These are phyloP conservation scores for Drosophila subobscura DNA, from an alignment of 1,140 invertebrate genomes.

Conservation along the genomic window DNA sequence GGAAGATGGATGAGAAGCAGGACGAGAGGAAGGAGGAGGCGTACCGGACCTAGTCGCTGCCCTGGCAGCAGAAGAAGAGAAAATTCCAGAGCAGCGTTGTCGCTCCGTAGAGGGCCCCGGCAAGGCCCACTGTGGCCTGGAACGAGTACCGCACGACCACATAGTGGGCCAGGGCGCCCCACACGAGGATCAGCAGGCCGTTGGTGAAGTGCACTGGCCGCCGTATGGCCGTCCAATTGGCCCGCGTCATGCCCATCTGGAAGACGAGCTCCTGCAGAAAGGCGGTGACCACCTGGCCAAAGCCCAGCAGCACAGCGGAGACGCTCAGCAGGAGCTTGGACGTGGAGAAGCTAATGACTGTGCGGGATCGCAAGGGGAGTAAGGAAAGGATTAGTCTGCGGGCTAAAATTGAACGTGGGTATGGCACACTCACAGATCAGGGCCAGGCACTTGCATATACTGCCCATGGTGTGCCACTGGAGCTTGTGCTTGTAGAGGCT, in stretches of 20 bases:
- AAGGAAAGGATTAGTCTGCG: background rate
- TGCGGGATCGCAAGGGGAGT: background rate
- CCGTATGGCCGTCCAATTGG: slow-evolving; percentile 77
- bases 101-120: slow-evolving; percentile 62
- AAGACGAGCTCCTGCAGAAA: slow-evolving; percentile 79
- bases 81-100: slow-evolving; percentile 76
- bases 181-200: slow-evolving; percentile 73
- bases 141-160: slow-evolving; percentile 76
- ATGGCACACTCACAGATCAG: slow-evolving; percentile 68
- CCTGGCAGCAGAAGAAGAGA: slow-evolving; percentile 73
- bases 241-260: slow-evolving; percentile 76
- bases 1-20: too few relatives aligned
- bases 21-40: too few relatives aligned
- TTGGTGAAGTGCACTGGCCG: slow-evolving; percentile 77
- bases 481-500: slow-evolving; percentile 76
- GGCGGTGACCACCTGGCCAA: slow-evolving; percentile 80
- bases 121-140: slow-evolving; percentile 74
- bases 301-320: slow-evolving; percentile 75
- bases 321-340: slow-evolving; percentile 80
- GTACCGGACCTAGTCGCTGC: slow-evolving; percentile 46
- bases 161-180: slow-evolving; percentile 78
- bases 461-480: slow-evolving; percentile 77
- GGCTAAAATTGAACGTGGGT: too few relatives aligned
- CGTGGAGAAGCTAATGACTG: slow-evolving; percentile 80
- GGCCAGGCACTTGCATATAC: slow-evolving; percentile 73